These are phyloP conservation scores for Mareca penelope DNA, from an alignment of 2,797 vertebrate genomes.

Conservation along the genomic window DNA sequence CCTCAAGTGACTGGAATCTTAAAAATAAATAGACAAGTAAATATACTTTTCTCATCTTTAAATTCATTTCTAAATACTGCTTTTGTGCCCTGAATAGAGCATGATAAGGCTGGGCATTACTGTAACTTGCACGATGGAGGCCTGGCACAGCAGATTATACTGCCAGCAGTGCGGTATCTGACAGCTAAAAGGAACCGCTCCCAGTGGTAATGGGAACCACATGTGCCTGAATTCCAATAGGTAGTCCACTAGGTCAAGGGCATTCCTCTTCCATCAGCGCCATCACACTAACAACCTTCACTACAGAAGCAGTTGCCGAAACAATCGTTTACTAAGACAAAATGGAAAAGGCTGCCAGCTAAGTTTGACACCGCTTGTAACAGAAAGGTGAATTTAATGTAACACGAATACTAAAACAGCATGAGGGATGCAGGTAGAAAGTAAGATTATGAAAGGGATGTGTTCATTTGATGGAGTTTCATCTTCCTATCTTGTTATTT, in stretches of 20 bases:
- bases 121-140: neutral
- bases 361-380: neutral
- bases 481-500: conserved; percentile 56
- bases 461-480: neutral
- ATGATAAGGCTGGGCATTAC: neutral
- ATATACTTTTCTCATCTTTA: neutral
- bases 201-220: conserved; percentile 53
- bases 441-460: neutral
- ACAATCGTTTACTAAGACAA: conserved; percentile 43
- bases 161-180: neutral
- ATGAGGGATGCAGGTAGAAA: neutral
- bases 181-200: conserved; percentile 33
- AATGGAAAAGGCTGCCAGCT: conserved; percentile 39
- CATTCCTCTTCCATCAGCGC: conserved; percentile 71
- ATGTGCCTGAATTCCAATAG: conserved; percentile 51
- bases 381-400: neutral
- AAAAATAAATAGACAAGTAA: neutral
- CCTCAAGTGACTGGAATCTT: neutral
- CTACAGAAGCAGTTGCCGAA: conserved; percentile 14
- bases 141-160: neutral
- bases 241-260: conserved; percentile 69
- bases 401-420: neutral
- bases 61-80: neutral
- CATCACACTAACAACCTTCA: conserved; percentile 30
- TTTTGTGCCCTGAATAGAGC: neutral